These are phyloP conservation scores for Urosaurus nigricauda DNA, from an alignment of 2,797 vertebrate genomes.

Conservation along the genomic window DNA sequence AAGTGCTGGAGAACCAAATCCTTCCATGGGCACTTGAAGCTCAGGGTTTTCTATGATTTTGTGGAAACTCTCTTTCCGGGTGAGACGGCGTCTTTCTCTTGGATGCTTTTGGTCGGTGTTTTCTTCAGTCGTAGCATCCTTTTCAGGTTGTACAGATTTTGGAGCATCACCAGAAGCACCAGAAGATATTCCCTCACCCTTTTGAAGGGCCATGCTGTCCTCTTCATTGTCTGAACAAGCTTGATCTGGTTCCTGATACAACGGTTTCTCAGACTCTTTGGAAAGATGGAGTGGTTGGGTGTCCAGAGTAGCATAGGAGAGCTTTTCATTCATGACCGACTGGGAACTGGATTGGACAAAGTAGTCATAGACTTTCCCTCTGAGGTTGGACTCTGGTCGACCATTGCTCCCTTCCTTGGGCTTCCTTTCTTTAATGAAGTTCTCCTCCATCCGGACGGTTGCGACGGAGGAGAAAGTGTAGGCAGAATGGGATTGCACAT, in stretches of 20 bases:
- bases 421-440: conserved; percentile 73
- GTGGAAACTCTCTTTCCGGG: conserved; percentile 84
- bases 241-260: accelerated
- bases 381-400: conserved; percentile 33
- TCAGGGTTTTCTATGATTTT: conserved; percentile 80
- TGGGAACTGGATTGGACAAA: conserved; percentile 85
- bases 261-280: not conserved
- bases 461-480: conserved; percentile 88
- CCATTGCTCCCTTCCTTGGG: conserved; percentile 41
- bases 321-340: conserved; percentile 69
- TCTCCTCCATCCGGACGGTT: conserved; percentile 87
- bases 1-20: conserved; percentile 4
- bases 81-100: conserved; percentile 24
- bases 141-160: not conserved
- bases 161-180: not conserved
- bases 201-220: accelerated
- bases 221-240: accelerated
- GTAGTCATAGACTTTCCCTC: conserved; percentile 90
- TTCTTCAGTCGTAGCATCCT: accelerated
- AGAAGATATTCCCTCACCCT: accelerated
- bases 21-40: conserved; percentile 73
- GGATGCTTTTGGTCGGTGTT: accelerated
- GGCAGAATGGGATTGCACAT: conserved; percentile 70
- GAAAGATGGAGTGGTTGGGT: accelerated
- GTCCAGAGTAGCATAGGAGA: not conserved